Percentiles rank a stretch among this genome's conserved stretches.
These are phyloP conservation scores for Porites cylindrica DNA, from an alignment of 92 coral and sea anemone species.

Conservation along the genomic window DNA sequence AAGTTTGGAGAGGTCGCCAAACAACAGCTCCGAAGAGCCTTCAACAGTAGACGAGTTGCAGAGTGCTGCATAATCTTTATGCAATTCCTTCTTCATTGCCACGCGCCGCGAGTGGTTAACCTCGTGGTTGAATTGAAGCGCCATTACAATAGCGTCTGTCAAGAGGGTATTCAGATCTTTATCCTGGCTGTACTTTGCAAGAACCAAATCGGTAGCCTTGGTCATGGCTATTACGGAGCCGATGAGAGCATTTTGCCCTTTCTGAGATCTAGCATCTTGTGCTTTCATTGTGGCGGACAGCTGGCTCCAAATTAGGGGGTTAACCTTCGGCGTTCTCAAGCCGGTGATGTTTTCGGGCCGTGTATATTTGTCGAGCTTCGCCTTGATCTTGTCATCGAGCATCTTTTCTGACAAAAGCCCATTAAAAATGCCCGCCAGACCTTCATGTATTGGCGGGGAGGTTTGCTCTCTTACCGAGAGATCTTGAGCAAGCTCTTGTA, in stretches of 20 bases:
- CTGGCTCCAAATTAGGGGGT: constrained; percentile 44
- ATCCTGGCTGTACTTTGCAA: constrained; percentile 25
- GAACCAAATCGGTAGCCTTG: constrained; percentile 34
- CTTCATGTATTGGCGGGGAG: constrained; percentile 26
- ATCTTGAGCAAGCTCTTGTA: constrained; percentile 6
- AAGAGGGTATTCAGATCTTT: constrained; percentile 9
- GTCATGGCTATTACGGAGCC: constrained; percentile 36
- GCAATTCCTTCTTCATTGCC: constrained; percentile 40
- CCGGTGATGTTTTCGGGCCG: constrained; percentile 34
- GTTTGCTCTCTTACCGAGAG: constrained; percentile 24
- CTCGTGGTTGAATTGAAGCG: constrained; percentile 40
- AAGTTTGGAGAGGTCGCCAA: constrained; percentile 31
- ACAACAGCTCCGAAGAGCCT: background rate
- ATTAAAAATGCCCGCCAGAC: background rate
- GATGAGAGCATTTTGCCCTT: constrained; percentile 28
- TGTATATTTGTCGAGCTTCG: background rate
- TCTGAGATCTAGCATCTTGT: constrained; percentile 30
- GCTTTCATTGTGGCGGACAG: constrained; percentile 36
- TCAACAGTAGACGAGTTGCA: background rate
- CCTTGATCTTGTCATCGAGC: background rate
- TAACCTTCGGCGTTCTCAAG: constrained; percentile 35
- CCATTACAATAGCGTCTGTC: no score
- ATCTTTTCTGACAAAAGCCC: constrained; percentile 24
- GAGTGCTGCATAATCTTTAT: constrained; percentile 26
- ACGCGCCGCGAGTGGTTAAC: constrained; percentile 27